phyloP scores from a whole-genome alignment of 2,888 invertebrate genomes.

The Mechanitis messenoides region DNA sequence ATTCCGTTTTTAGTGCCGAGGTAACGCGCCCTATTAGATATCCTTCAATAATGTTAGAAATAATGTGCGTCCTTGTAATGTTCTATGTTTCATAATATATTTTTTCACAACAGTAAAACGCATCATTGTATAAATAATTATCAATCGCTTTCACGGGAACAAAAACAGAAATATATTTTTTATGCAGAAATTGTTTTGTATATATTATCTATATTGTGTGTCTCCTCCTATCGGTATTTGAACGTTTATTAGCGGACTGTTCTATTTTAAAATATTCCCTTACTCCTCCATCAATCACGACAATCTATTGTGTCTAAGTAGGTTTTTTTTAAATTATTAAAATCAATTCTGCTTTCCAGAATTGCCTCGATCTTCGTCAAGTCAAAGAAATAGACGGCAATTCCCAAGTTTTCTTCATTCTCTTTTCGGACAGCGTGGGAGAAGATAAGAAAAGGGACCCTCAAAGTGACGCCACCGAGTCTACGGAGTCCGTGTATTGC shows the following conservation, averaged over 20 bases:
- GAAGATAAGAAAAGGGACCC: constrained; percentile 27
- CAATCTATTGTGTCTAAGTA: neutral
- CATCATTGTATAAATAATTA: too few species aligned
- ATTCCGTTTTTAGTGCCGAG: constrained; percentile 58
- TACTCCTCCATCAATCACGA: neutral
- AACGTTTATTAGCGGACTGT: too few species aligned
- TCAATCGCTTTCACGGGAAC: too few species aligned
- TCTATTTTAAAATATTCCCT: neutral
- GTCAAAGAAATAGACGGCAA: constrained; percentile 60
- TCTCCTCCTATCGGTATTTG: too few species aligned
- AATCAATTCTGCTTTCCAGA: constrained; percentile 42
- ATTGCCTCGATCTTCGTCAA: constrained; percentile 69
- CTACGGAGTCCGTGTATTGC: constrained; percentile 39
- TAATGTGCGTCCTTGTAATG: neutral
- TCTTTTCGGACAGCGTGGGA: constrained; percentile 51
- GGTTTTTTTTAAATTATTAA: neutral
- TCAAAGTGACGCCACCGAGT: constrained; percentile 45
- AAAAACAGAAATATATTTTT: too few species aligned
- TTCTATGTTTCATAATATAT: too few species aligned
- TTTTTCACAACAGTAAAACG: too few species aligned
- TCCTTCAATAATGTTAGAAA: too few species aligned
- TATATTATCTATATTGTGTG: too few species aligned
- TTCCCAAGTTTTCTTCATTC: constrained; percentile 59
- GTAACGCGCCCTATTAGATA: constrained; percentile 34
- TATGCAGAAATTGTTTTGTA: too few species aligned